Evolutionary conservation across 53 echinoderm and acorn worm genomes (phyloP).

Genomic region (Antedon mediterranea): DNA sequence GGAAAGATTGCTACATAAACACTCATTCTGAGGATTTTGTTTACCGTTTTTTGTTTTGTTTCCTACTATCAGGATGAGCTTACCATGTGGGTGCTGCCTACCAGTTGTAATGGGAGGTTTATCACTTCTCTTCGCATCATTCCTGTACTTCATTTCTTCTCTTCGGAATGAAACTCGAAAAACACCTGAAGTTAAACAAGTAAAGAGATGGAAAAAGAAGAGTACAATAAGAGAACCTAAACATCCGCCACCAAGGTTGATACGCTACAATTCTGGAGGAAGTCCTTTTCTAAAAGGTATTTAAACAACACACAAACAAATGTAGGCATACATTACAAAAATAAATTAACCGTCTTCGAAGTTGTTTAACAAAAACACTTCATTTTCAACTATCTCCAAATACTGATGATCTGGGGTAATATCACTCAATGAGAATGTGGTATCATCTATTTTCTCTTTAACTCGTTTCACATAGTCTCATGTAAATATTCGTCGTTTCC

Average conservation of each 20-base stretch:
- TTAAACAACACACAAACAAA: too few relatives aligned
- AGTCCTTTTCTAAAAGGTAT: too few relatives aligned
- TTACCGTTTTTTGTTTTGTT: background rate
- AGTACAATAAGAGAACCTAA: slow-evolving; percentile 28
- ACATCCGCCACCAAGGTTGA: slow-evolving; percentile 46
- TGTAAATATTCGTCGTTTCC: too few relatives aligned
- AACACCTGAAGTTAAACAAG: background rate
- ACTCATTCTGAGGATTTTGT: background rate
- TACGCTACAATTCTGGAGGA: background rate
- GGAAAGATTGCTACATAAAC: too few relatives aligned
- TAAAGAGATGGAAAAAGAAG: slow-evolving; percentile 38
- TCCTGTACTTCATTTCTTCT: slow-evolving; percentile 95
- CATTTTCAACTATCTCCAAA: too few relatives aligned
- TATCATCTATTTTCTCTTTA: too few relatives aligned
- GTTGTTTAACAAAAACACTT: too few relatives aligned
- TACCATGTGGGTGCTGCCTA: slow-evolving; percentile 69
- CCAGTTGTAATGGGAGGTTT: slow-evolving; percentile 75
- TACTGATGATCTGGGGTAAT: too few relatives aligned
- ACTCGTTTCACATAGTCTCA: too few relatives aligned
- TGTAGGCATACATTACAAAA: too few relatives aligned
- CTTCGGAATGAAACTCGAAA: slow-evolving; percentile 58
- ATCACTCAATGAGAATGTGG: too few relatives aligned
- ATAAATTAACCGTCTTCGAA: too few relatives aligned
- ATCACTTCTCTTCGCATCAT: slow-evolving; percentile 62
- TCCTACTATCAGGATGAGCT: slow-evolving; percentile 32